A percentile compares a stretch with the other conserved stretches of the same genome.
Evolutionary conservation across 2,888 invertebrate genomes (phyloP).

Genomic region (Gonocerus acuteangulatus): DNA sequence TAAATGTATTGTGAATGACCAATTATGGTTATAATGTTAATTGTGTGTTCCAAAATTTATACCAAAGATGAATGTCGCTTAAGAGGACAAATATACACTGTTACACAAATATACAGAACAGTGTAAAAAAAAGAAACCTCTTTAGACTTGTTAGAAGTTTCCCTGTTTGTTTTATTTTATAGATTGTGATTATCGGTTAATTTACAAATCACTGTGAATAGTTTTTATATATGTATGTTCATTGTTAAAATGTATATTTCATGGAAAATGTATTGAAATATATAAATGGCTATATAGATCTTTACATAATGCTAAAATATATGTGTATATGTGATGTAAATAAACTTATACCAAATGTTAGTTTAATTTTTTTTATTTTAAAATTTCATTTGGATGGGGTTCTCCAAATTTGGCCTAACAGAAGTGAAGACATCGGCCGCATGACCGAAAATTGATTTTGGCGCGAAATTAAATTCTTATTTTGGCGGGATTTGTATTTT

Average conservation of each 20-base stretch:
- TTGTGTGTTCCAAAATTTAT: constrained; percentile 17
- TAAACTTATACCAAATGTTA: constrained; percentile 26
- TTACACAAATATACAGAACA: neutral
- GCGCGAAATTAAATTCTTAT: too few relatives aligned
- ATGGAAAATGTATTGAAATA: constrained; percentile 21
- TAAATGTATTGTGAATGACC: neutral
- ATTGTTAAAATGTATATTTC: constrained; percentile 32
- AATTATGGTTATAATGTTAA: neutral
- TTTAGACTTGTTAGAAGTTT: constrained; percentile 16
- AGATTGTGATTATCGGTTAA: constrained; percentile 24
- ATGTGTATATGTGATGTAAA: constrained; percentile 30
- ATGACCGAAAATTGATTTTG: too few relatives aligned
- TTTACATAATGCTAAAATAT: constrained; percentile 18
- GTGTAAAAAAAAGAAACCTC: neutral
- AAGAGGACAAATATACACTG: neutral
- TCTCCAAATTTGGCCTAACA: too few relatives aligned
- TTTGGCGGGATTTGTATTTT: too few relatives aligned
- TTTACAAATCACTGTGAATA: constrained; percentile 34
- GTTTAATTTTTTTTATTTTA: neutral
- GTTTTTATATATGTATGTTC: constrained; percentile 33
- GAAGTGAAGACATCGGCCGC: too few relatives aligned
- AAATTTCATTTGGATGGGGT: neutral
- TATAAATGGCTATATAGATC: constrained; percentile 26
- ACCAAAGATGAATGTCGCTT: constrained; percentile 22
- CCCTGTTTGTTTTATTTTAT: constrained; percentile 19